Evolutionary conservation across 1,140 invertebrate genomes (phyloP).

Genomic region (Drosophila parabipectinata): DNA sequence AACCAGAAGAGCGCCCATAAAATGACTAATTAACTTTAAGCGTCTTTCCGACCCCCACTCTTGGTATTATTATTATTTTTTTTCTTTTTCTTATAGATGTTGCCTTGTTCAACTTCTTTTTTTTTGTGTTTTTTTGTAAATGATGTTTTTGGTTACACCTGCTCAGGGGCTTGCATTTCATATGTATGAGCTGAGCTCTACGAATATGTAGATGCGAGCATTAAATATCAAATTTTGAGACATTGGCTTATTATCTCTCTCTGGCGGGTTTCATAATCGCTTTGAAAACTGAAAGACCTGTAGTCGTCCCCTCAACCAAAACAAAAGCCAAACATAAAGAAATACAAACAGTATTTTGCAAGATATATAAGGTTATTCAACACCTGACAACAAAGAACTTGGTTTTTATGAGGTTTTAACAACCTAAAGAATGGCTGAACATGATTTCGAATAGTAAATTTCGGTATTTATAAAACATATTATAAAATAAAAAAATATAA

Average conservation of each 20-base stretch:
- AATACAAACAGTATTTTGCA: conserved; percentile 7
- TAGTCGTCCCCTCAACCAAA: background rate
- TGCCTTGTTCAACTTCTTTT: conserved; percentile 24
- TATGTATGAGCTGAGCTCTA: conserved; percentile 18
- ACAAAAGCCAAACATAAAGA: conserved; percentile 12
- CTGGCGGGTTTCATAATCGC: conserved; percentile 65
- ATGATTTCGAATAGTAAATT: background rate
- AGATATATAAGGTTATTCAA: conserved; percentile 13
- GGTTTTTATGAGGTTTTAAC: background rate
- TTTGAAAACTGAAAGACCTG: conserved; percentile 11
- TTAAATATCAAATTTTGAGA: conserved; percentile 48
- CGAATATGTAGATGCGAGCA: conserved; percentile 22
- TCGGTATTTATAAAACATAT: background rate
- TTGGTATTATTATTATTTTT: conserved; percentile 33
- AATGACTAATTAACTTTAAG: conserved; percentile 78
- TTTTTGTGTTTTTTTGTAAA: conserved; percentile 42
- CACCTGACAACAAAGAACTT: background rate
- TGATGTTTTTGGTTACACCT: conserved; percentile 46
- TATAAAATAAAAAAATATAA: conserved; percentile 2
- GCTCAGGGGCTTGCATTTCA: conserved; percentile 31
- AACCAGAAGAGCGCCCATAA: conserved; percentile 34
- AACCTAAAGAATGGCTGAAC: background rate
- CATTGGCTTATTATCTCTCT: conserved; percentile 37
- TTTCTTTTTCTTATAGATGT: conserved; percentile 22
- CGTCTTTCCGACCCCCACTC: conserved; percentile 38